phyloP scores from a whole-genome alignment of 2,888 invertebrate genomes.

The Morpho deidamia region DNA sequence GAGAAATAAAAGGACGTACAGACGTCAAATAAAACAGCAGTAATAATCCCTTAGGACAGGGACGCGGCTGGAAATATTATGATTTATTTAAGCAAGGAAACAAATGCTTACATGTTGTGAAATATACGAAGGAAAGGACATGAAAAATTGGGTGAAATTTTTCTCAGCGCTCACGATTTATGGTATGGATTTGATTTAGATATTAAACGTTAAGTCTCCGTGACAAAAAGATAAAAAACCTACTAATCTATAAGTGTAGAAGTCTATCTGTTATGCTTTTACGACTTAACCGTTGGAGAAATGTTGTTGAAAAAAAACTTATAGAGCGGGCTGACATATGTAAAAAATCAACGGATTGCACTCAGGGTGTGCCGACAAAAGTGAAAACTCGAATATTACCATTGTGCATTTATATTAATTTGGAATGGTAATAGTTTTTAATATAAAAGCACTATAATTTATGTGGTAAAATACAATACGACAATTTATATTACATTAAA shows the following conservation, averaged over 20 bases:
- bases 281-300: no score
- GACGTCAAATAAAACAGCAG: conserved; percentile 56
- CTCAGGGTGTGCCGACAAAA: no score
- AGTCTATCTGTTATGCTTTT: no score
- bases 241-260: not conserved
- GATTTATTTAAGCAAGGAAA: conserved; percentile 48
- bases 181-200: conserved; percentile 3
- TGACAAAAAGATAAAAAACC: not conserved
- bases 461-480: no score
- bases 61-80: conserved; percentile 41
- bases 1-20: conserved; percentile 35
- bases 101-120: conserved; percentile 30
- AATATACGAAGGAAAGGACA: conserved; percentile 27
- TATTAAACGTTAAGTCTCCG: not conserved
- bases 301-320: no score
- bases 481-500: no score
- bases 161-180: conserved; percentile 7
- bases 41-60: conserved; percentile 42
- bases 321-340: no score
- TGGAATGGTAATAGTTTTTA: no score
- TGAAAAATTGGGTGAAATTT: conserved; percentile 22
- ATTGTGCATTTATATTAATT: no score
- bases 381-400: no score
- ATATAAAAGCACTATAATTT: no score
- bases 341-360: no score